phyloP scores from a whole-genome alignment of 2,888 invertebrate genomes.

The Villa cingulata region DNA sequence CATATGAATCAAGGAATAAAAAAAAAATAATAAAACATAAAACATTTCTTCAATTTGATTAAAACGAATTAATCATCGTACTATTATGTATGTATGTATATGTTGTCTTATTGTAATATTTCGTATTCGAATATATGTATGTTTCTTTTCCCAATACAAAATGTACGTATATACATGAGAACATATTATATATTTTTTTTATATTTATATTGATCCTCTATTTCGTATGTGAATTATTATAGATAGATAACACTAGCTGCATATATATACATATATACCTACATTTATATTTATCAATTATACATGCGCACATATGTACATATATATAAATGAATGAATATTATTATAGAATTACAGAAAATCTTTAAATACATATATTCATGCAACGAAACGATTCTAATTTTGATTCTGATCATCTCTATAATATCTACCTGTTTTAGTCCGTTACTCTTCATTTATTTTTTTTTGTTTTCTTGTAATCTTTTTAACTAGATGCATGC shows the following conservation, averaged over 20 bases:
- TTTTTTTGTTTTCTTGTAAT: not conserved
- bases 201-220: no score
- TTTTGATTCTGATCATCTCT: not conserved
- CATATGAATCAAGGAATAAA: not conserved
- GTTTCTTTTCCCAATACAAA: no score
- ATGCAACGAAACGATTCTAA: not conserved
- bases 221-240: no score
- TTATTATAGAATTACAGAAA: not conserved
- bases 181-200: no score
- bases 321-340: not conserved
- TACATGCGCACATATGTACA: not conserved
- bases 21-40: no score
- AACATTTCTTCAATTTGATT: constrained; percentile 3
- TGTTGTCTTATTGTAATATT: no score
- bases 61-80: constrained; percentile 6
- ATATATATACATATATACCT: not conserved
- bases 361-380: no score
- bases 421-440: not conserved
- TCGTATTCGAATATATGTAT: no score
- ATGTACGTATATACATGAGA: no score
- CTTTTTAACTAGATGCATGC: not conserved
- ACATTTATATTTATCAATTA: not conserved
- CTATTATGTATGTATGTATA: not conserved
- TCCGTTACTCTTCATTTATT: not conserved
- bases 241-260: no score